Conservation (phyloP, 2,113 vertebrate genomes). For the Columba janthina region DNA sequence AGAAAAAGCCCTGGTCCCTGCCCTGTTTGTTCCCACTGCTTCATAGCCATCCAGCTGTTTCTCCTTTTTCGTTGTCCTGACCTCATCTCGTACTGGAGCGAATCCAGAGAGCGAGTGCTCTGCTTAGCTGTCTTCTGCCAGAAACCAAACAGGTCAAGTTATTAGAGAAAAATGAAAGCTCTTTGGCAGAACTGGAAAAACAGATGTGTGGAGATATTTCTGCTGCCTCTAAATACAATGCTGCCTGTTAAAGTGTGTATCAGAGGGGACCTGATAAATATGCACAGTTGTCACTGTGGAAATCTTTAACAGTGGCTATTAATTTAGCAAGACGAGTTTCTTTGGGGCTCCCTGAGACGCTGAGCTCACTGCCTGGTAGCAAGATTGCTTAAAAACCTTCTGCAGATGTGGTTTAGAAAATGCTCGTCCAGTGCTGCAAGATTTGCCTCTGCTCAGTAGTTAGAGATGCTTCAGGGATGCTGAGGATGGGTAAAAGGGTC, state of each 20-base stretch:
- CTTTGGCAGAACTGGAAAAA: slow-evolving; percentile 66
- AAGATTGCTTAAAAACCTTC: neutral
- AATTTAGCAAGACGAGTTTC: neutral
- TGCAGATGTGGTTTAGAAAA: neutral
- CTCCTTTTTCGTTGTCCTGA: slow-evolving; percentile 50
- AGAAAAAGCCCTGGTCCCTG: slow-evolving; percentile 2
- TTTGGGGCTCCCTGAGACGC: neutral
- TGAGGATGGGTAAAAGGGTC: neutral
- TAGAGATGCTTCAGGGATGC: neutral
- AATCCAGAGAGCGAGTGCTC: slow-evolving; percentile 47
- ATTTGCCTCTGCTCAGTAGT: neutral
- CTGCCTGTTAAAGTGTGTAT: neutral
- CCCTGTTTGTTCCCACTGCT: slow-evolving; percentile 47
- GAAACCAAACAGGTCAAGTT: slow-evolving; percentile 71
- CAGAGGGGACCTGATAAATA: neutral
- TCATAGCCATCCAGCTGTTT: slow-evolving; percentile 34
- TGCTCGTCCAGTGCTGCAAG: neutral
- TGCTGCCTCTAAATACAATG: neutral
- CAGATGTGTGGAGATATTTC: slow-evolving; percentile 62
- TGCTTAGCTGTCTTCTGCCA: slow-evolving; percentile 50
- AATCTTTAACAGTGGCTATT: neutral
- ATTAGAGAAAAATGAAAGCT: slow-evolving; percentile 65
- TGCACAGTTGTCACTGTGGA: neutral
- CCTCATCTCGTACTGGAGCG: slow-evolving; percentile 47
- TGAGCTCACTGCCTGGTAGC: neutral